Evolutionary conservation across 2,888 invertebrate genomes (phyloP).

Genomic region (Pantelozetes paolii): DNA sequence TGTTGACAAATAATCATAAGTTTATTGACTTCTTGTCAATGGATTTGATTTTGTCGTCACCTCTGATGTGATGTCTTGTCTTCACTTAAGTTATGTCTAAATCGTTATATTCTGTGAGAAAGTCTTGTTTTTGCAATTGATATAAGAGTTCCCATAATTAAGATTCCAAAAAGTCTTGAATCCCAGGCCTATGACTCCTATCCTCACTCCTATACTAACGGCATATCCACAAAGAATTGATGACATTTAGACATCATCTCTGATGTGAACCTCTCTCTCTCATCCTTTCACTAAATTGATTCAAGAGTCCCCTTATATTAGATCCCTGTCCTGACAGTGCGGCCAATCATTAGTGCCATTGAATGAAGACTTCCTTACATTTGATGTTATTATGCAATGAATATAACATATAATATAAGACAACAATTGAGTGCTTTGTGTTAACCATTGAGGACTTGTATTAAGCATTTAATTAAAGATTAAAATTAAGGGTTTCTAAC

Average conservation of each 20-base stretch:
- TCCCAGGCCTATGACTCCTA: neutral
- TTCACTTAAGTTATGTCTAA: neutral
- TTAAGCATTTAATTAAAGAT: neutral
- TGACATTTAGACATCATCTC: conserved; percentile 23
- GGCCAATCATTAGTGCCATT: neutral
- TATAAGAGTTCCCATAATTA: conserved; percentile 35
- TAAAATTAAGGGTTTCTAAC: conserved; percentile 16
- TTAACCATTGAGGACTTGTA: neutral
- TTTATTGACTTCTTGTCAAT: conserved; percentile 4
- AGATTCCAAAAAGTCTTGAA: conserved; percentile 28
- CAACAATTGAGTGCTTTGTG: neutral
- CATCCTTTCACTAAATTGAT: conserved; percentile 18
- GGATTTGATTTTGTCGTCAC: conserved; percentile 17
- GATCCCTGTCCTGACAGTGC: neutral
- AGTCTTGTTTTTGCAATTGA: conserved; percentile 26
- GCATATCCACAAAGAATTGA: conserved; percentile 12
- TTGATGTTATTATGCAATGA: neutral
- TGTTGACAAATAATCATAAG: neutral
- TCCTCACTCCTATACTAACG: conserved; percentile 3
- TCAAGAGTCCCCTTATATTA: neutral
- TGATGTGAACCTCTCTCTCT: neutral
- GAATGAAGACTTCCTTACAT: conserved; percentile 12
- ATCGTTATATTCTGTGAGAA: conserved; percentile 21
- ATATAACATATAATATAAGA: too few relatives aligned
- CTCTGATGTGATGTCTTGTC: neutral